Base-by-base conservation (phyloP, 2,113 vertebrate genomes). In the Hemichromis elongatus region DNA sequence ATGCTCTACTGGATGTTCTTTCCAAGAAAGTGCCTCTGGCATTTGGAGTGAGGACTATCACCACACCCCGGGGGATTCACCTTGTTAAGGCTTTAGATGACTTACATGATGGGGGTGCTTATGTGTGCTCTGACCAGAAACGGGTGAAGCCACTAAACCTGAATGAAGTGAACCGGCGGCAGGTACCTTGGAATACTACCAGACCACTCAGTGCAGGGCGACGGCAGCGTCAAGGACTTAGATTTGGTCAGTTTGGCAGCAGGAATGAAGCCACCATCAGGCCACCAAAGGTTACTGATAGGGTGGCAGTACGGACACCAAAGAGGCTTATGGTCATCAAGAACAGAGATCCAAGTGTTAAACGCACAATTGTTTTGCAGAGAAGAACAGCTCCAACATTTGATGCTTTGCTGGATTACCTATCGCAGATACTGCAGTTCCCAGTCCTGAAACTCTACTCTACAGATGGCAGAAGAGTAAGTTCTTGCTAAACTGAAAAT, bases 11-110 rank as follows among this genome's bases (percentile, higher is more conserved):
- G 84, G 98, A 99, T 28, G 96, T 94, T 83, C 95, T 99, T 83
- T 99, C 98, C 70, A 96, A 96, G 82, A 97, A 97, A 92, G 98
- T 99, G 70, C 98, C 99, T 2, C 92, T 99, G 66, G 97, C 98
- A 8, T 99, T 99, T 56, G 98, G 99, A n/a, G 98, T 99, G 53
- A 95, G 99, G 81, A 99, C 97, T 90, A 98, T 99, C 86, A 98
- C 97, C 81, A 99, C 99, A 1, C 98, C 99, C 0, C 96, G 91
- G 4, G 99, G 98, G 14, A 96, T 93, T 55, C 97, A 97, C 82
- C 91, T 91, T 42, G 90, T 99, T 79, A 97, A 88, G 19, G 93
- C 87, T 80, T 85, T 99, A 82, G 97, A 98, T 30, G 97, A 99
- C 28, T 95, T 99, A 40, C 95, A 97, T 81, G 97, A 99, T n/a